phyloP scores from a whole-genome alignment of 1,140 invertebrate species.

The Eubasilissa regina region DNA sequence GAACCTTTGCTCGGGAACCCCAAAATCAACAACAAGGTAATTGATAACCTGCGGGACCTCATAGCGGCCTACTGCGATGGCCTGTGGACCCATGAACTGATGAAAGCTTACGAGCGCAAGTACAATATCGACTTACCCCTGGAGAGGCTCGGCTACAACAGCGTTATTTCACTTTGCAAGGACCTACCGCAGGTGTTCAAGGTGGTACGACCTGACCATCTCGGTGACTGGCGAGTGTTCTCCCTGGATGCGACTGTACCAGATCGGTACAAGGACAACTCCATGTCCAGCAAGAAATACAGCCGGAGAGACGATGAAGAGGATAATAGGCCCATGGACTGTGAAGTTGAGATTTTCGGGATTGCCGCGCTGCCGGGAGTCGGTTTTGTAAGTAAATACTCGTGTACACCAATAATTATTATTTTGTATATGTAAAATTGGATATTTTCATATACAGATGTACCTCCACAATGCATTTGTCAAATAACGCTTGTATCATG shows the following conservation, averaged over 20 bases:
- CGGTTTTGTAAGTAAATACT: conserved; percentile 28
- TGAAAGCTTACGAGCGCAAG: conserved; percentile 37
- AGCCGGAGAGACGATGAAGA: conserved; percentile 9
- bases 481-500: no score
- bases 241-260: not conserved
- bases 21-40: not conserved
- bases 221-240: conserved; percentile 45
- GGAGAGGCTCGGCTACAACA: conserved; percentile 22
- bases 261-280: not conserved
- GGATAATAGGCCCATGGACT: not conserved
- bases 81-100: conserved; percentile 32
- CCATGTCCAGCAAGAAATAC: not conserved
- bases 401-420: not conserved
- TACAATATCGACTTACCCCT: conserved; percentile 30
- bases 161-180: conserved; percentile 36
- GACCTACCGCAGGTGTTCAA: conserved; percentile 40
- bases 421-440: no score
- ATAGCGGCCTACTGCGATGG: conserved; percentile 38
- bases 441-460: no score
- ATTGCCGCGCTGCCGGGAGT: conserved; percentile 39
- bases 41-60: conserved; percentile 38
- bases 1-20: not conserved
- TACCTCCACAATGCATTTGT: no score
- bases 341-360: conserved; percentile 37
- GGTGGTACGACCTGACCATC: conserved; percentile 16